These are phyloP conservation scores for Lethenteron camtschaticum DNA, from an alignment of 2,113 vertebrate genomes.

Conservation along the genomic window DNA sequence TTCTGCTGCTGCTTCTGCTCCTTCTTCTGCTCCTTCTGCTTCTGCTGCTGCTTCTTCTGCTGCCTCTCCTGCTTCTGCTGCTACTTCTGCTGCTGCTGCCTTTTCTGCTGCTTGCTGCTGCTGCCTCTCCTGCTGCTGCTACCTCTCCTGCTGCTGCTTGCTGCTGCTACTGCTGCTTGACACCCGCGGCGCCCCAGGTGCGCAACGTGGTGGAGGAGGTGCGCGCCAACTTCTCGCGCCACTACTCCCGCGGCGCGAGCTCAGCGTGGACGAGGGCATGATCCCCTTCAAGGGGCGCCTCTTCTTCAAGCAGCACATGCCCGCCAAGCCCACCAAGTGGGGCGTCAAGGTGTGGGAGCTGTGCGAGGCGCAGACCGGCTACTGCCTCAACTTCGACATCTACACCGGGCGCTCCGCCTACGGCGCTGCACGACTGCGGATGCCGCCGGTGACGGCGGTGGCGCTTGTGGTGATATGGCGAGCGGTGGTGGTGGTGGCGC, in stretches of 20 bases:
- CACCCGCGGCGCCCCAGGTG: constrained; percentile 15
- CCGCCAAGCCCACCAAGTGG: constrained; percentile 32
- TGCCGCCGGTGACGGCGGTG: too few relatives aligned
- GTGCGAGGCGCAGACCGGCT: constrained; percentile 37
- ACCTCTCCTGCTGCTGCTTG: too few relatives aligned
- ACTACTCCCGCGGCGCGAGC: constrained; percentile 33
- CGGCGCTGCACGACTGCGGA: not conserved
- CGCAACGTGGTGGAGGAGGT: constrained; percentile 34
- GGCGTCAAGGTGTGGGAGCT: constrained; percentile 43
- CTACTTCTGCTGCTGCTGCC: too few relatives aligned
- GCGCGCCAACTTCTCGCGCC: constrained; percentile 36
- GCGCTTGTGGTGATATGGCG: too few relatives aligned
- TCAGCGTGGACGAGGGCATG: constrained; percentile 32
- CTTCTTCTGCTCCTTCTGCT: too few relatives aligned
- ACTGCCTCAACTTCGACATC: constrained; percentile 33
- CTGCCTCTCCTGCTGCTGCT: too few relatives aligned
- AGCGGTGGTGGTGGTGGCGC: too few relatives aligned
- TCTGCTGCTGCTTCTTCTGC: too few relatives aligned
- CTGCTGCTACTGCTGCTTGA: too few relatives aligned
- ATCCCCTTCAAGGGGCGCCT: constrained; percentile 28
- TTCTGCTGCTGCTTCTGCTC: too few relatives aligned
- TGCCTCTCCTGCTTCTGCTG: too few relatives aligned
- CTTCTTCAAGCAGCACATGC: constrained; percentile 34
- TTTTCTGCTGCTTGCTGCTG: too few relatives aligned
- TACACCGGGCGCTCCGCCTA: constrained; percentile 24